Percentiles rank a stretch among this genome's conserved stretches.
Evolutionary conservation across 2,888 invertebrate genomes (phyloP).

Genomic region (Drosophila ustulata): DNA sequence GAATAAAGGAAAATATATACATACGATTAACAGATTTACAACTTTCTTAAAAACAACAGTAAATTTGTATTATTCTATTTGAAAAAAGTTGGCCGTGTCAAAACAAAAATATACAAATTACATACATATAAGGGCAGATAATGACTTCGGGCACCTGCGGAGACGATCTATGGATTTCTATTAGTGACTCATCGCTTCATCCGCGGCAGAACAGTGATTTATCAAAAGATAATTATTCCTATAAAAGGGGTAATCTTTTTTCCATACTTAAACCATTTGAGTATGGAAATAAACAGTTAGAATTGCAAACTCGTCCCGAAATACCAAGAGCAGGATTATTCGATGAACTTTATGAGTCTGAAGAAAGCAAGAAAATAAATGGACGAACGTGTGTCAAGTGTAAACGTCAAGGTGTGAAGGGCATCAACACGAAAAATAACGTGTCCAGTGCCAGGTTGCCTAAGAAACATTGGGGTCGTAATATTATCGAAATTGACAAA

Average conservation of each 20-base stretch:
- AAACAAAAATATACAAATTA: background rate
- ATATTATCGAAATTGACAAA: constrained; percentile 29
- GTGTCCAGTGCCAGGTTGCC: background rate
- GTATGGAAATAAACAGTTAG: background rate
- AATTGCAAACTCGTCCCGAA: accelerated
- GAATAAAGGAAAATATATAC: constrained; percentile 62
- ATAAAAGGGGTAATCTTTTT: background rate
- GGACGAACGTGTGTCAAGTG: background rate
- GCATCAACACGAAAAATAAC: background rate
- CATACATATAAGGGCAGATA: accelerated
- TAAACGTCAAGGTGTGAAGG: background rate
- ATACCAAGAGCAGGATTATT: constrained; percentile 37
- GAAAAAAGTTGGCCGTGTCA: background rate
- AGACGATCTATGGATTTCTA: constrained; percentile 29
- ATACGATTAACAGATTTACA: constrained; percentile 3
- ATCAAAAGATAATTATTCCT: background rate
- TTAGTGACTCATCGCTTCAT: background rate
- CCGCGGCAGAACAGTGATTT: background rate
- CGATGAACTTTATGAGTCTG: constrained; percentile 3
- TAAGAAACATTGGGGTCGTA: constrained; percentile 40
- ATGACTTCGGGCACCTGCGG: constrained; percentile 19
- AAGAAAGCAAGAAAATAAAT: background rate
- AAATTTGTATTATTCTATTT: background rate
- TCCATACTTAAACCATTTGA: background rate
- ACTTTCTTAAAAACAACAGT: background rate